Conservation (phyloP, 2,888 invertebrate genomes). For the Morinoia aosen region DNA sequence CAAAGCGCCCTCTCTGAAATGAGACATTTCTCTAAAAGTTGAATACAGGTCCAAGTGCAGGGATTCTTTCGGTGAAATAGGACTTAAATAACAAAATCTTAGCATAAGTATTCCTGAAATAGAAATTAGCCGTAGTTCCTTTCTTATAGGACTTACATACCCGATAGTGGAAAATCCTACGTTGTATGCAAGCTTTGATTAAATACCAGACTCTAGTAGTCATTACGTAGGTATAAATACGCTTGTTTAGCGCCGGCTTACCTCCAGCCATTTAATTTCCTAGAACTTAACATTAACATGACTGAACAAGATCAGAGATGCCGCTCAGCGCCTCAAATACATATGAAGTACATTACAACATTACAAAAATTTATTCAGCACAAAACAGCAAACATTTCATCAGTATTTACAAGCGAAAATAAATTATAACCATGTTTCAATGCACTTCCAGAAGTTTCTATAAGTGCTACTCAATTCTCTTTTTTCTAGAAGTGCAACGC, state of each 20-base stretch:
- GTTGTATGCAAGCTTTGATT: background rate
- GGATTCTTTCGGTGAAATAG: background rate
- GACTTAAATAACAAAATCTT: background rate
- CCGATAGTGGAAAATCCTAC: background rate
- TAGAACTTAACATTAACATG: background rate
- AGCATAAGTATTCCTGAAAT: background rate
- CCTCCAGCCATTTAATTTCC: background rate
- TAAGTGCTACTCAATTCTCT: background rate
- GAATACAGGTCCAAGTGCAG: background rate
- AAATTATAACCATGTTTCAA: background rate
- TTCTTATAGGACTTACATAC: background rate
- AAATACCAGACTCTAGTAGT: background rate
- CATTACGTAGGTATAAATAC: background rate
- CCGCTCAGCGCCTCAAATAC: background rate
- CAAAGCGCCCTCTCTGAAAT: background rate
- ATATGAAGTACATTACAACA: background rate
- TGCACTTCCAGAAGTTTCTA: background rate
- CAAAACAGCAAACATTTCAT: background rate
- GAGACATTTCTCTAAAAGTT: background rate
- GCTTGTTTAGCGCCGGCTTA: background rate
- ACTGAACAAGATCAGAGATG: background rate
- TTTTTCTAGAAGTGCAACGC: no score
- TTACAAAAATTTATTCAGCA: background rate
- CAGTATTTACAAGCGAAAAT: background rate
- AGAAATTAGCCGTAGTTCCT: background rate